Base-by-base conservation (phyloP, 2,113 vertebrate species). In the Bothrops jararaca region DNA sequence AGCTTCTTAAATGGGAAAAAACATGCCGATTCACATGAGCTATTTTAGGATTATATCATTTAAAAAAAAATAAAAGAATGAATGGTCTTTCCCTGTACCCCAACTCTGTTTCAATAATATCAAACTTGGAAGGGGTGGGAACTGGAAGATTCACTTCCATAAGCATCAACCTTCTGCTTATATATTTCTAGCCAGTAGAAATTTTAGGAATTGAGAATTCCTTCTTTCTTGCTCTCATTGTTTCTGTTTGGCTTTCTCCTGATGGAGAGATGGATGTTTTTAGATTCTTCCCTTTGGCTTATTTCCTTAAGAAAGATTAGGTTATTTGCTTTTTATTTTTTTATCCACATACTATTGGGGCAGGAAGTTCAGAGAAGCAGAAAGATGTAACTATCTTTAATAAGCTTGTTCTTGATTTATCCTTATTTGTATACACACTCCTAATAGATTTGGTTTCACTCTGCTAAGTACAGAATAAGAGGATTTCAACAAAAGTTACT, bases 11-110 rank as follows among this genome's bases (percentile, higher is more conserved):
- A 74, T 91, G 54, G 57, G 90, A 95, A 91, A 90, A 34, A 74
- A 90, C 57, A 64, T 93, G 92, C 91, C 95, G 93, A 95, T 95
- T 94, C 90, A 92, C 52, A 34, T 34, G 39, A 29, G 54, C 53
- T 91, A 91, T 80, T 69, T 50, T 91, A 90, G 48, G 39, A 92
- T 74, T 10, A 8, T 74, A 3, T 69, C 64, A 94, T 94, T 60
- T 80, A 18, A 60, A 26, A 89, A 89, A 89, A 64, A 94, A 91
- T 87, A 42, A 34, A 80, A 34, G 1, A 9, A 22, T 92, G 50
- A 54, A 90, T 90, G 50, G 52, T 91, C 87, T 89, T 92, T 42
- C 58, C 42, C 23, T 85, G 26, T 52, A n/a, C 34, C 7, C 54
- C 89, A 89, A 85, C 42, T 56, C 52, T 86, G 4, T 23, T 5